Evolutionary conservation across 1,140 invertebrate species (phyloP).

Genomic region (Helicorthomorpha holstii): DNA sequence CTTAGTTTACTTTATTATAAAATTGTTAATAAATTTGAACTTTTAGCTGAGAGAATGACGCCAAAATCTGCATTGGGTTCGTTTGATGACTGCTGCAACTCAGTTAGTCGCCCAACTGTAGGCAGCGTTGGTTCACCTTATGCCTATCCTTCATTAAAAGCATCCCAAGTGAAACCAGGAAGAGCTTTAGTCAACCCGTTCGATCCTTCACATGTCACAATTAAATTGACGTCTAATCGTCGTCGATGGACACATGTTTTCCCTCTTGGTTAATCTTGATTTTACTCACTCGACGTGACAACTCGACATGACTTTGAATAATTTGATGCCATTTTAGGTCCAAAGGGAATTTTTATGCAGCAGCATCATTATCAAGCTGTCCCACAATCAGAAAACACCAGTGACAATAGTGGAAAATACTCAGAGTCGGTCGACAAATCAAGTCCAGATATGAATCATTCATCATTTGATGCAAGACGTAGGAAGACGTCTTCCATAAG

Average conservation of each 20-base stretch:
- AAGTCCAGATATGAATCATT: no score
- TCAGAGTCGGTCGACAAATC: background rate
- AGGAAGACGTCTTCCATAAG: no score
- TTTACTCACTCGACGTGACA: no score
- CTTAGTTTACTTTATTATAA: no score
- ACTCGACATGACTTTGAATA: no score
- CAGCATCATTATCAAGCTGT: conserved; percentile 82
- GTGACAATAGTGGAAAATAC: background rate
- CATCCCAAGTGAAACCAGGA: conserved; percentile 9
- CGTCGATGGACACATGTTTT: conserved; percentile 97
- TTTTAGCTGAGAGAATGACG: background rate
- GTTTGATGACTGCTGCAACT: conserved; percentile 5
- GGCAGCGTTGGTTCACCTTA: conserved; percentile 12
- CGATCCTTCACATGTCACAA: conserved; percentile 88
- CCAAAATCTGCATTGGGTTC: background rate
- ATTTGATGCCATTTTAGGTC: no score
- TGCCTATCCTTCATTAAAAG: conserved; percentile 2
- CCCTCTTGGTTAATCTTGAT: conserved; percentile 56
- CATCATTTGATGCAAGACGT: no score
- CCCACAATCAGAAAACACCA: conserved; percentile 24
- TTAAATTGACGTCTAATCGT: conserved; percentile 90
- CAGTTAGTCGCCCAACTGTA: conserved; percentile 9
- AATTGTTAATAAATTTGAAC: no score
- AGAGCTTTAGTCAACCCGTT: conserved; percentile 70
- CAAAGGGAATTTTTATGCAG: conserved; percentile 71